Base-by-base conservation (phyloP, 2,888 invertebrate species). In the Melinaea menophilus region DNA sequence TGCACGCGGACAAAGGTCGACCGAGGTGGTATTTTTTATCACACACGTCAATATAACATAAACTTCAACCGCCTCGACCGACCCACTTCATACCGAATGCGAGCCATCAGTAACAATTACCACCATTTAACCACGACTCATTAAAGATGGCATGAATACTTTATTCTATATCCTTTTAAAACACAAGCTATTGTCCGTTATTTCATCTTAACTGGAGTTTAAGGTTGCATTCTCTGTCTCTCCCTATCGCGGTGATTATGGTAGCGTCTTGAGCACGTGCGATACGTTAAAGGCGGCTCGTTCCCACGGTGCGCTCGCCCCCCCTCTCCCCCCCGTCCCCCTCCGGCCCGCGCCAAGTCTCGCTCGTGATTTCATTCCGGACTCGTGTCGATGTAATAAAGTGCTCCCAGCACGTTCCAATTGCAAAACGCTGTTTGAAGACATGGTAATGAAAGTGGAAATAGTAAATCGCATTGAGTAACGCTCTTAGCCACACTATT, bases 281-380 rank as follows among this genome's bases (percentile, higher is more conserved):
- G 89, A 85, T 85, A 83, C 84, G 89, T 88, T 90, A 90, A 90
- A 89, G 89, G 88, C 90, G 88, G 85, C 86, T 80, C 90, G 86
- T 90, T 90, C 90, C 90, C 90, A 90, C 90, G 90, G 89, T 90
- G 75, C 76, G 78, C 84, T 83, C 79, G 80, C 80, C 77, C 77
- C 74, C 73, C 73, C 75, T 69, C 69, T 73, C 74, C 69, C 75
- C 68, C 73, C 73, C 67, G 73, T 62, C 66, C 66, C 65, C 48
- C 65, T 59, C 58, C 63, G 68, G 59, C 61, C 47, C 60, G 56
- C 65, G 65, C 64, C 65, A 65, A 67, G 22, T 51, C 51, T 51
- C 69, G 56, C 70, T 71, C 78, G 86, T 86, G 87, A 85, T 84
- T 82, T 84, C 76, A 82, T 84, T 70, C 63, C 85, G 85, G 84